Conservation (phyloP, 1,140 invertebrate species). For the Paralvinella palmiformis region DNA sequence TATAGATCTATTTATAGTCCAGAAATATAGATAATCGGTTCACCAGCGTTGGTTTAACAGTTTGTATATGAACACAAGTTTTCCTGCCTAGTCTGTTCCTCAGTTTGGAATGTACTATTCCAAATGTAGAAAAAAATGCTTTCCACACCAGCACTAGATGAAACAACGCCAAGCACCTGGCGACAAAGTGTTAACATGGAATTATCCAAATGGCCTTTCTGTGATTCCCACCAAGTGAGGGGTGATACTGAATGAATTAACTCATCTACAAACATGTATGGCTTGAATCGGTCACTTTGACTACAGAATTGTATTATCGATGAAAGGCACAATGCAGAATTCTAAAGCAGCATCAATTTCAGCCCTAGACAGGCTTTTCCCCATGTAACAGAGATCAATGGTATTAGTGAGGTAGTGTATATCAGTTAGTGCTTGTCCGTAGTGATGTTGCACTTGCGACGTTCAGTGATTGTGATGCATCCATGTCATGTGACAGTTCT, state of each 20-base stretch:
- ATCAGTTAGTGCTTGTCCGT: neutral
- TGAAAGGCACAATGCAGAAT: neutral
- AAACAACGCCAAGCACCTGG: neutral
- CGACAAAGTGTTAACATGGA: neutral
- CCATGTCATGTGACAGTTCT: neutral
- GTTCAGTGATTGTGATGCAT: neutral
- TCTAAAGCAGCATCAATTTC: neutral
- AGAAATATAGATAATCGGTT: no score
- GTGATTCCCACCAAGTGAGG: neutral
- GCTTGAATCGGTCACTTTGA: neutral
- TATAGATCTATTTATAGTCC: no score
- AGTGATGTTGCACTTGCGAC: neutral
- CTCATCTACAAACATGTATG: neutral
- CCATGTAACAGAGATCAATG: neutral
- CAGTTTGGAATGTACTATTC: no score
- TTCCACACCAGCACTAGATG: conserved; percentile 1
- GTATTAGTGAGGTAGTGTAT: neutral
- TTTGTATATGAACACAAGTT: neutral
- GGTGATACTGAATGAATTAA: neutral
- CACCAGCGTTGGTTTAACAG: no score
- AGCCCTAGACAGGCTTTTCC: neutral
- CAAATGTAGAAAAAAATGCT: neutral
- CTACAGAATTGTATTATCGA: neutral
- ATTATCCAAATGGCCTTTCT: neutral
- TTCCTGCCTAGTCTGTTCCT: no score